Evolutionary conservation across 1,140 invertebrate species (phyloP).

Genomic region (Eupeodes corollae): DNA sequence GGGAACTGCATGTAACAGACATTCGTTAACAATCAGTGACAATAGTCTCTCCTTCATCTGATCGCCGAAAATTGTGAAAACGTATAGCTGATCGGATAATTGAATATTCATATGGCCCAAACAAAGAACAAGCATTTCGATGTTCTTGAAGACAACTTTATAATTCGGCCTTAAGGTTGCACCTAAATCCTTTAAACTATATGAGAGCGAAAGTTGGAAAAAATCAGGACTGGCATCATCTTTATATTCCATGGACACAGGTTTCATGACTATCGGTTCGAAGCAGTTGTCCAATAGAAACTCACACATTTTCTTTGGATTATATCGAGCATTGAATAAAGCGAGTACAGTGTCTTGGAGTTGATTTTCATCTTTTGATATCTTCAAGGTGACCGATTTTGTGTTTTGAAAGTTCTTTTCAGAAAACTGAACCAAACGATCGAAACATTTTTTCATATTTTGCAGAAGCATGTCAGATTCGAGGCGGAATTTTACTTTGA

Average conservation of each 20-base stretch:
- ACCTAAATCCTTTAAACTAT: slow-evolving; percentile 19
- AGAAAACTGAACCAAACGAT: slow-evolving; percentile 24
- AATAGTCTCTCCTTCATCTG: slow-evolving; percentile 51
- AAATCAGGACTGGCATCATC: slow-evolving; percentile 12
- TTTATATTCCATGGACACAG: slow-evolving; percentile 23
- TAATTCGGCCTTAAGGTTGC: slow-evolving; percentile 36
- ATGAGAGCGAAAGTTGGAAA: slow-evolving; percentile 22
- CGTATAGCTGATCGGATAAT: slow-evolving; percentile 39
- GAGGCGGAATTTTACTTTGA: slow-evolving; percentile 28
- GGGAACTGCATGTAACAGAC: slow-evolving; percentile 63
- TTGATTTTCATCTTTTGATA: slow-evolving; percentile 24
- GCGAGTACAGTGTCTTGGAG: slow-evolving; percentile 29
- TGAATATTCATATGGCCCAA: slow-evolving; percentile 46
- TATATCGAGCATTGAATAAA: slow-evolving; percentile 30
- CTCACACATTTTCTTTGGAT: slow-evolving; percentile 19
- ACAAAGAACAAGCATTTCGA: slow-evolving; percentile 48
- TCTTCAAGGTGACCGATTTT: slow-evolving; percentile 24
- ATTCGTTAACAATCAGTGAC: slow-evolving; percentile 57
- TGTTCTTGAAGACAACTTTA: slow-evolving; percentile 47
- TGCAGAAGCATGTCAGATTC: slow-evolving; percentile 28
- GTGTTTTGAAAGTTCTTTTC: slow-evolving; percentile 30
- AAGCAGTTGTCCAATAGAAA: slow-evolving; percentile 32
- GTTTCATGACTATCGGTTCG: slow-evolving; percentile 24
- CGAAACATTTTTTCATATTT: slow-evolving; percentile 27
- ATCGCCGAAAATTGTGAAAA: slow-evolving; percentile 51